Evolutionary conservation across 1,140 invertebrate species (phyloP).

Genomic region (Octopus sinensis): DNA sequence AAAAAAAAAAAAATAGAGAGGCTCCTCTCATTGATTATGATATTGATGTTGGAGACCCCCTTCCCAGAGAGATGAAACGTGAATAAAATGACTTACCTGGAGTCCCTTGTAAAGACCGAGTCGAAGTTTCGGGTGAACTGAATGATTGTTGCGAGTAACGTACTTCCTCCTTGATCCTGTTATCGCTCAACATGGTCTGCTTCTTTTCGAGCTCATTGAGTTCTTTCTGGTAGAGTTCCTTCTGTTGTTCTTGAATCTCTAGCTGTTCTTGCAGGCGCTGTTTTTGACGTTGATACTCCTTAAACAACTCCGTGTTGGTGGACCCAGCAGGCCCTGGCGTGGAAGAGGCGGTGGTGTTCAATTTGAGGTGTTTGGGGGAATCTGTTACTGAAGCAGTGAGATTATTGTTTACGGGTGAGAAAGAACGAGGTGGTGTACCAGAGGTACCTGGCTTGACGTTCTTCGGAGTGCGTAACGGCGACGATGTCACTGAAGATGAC

Average conservation of each 20-base stretch:
- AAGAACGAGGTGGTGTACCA: slow-evolving; percentile 21
- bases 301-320: slow-evolving; percentile 51
- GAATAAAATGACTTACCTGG: slow-evolving; percentile 4
- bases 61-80: background rate
- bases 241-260: slow-evolving; percentile 44
- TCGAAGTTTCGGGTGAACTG: background rate
- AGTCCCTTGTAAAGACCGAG: background rate
- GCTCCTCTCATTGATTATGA: no score
- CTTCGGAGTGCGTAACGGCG: slow-evolving; percentile 16
- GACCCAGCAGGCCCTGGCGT: slow-evolving; percentile 23
- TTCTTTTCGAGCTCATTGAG: slow-evolving; percentile 41
- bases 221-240: slow-evolving; percentile 41
- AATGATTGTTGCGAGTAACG: slow-evolving; percentile 15
- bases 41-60: no score
- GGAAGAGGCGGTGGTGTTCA: background rate
- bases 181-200: slow-evolving; percentile 28
- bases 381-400: slow-evolving; percentile 21
- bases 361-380: slow-evolving; percentile 8
- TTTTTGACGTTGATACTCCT: slow-evolving; percentile 55
- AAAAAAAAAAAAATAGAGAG: no score
- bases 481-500: slow-evolving; percentile 12
- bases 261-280: slow-evolving; percentile 49
- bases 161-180: slow-evolving; percentile 29
- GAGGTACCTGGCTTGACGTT: slow-evolving; percentile 16
- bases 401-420: slow-evolving; percentile 31